A percentile compares a stretch with the other conserved stretches of the same genome.
phyloP scores from a whole-genome alignment of 1,140 invertebrate genomes.

The Drosophila pectinifera region DNA sequence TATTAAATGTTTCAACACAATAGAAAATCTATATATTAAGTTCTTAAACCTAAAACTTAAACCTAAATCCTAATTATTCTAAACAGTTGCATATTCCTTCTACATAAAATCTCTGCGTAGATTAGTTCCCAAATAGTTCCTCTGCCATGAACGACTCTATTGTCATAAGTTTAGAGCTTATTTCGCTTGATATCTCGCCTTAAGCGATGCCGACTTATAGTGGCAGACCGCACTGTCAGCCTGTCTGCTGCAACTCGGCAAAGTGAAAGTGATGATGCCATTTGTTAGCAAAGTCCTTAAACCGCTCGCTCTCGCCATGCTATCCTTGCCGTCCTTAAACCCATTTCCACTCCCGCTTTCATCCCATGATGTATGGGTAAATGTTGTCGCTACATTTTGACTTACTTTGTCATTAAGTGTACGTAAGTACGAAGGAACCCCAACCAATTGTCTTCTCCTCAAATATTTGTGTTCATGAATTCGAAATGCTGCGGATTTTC shows the following conservation, averaged over 20 bases:
- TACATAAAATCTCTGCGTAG: background rate
- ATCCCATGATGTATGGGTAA: constrained; percentile 48
- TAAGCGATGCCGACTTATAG: constrained; percentile 17
- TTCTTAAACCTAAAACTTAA: no score
- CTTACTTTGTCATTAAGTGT: constrained; percentile 53
- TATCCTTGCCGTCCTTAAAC: constrained; percentile 9
- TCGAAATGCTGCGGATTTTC: constrained; percentile 40
- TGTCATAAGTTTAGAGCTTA: background rate
- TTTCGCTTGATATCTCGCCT: constrained; percentile 1
- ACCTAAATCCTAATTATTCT: no score
- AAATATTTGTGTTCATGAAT: constrained; percentile 59
- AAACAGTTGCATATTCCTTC: no score
- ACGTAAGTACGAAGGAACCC: background rate
- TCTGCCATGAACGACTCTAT: no score
- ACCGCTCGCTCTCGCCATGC: constrained; percentile 23
- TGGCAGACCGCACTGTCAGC: constrained; percentile 29
- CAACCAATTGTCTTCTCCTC: constrained; percentile 1
- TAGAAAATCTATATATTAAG: no score
- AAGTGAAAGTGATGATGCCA: constrained; percentile 69
- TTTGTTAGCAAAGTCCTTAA: constrained; percentile 69
- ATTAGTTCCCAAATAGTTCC: background rate
- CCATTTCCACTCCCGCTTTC: background rate
- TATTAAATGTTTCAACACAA: no score
- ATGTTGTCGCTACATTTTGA: constrained; percentile 62
- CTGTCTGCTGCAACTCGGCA: constrained; percentile 28